Conservation (phyloP, 2,888 invertebrate genomes). For the Drosophila kambysellisi region DNA sequence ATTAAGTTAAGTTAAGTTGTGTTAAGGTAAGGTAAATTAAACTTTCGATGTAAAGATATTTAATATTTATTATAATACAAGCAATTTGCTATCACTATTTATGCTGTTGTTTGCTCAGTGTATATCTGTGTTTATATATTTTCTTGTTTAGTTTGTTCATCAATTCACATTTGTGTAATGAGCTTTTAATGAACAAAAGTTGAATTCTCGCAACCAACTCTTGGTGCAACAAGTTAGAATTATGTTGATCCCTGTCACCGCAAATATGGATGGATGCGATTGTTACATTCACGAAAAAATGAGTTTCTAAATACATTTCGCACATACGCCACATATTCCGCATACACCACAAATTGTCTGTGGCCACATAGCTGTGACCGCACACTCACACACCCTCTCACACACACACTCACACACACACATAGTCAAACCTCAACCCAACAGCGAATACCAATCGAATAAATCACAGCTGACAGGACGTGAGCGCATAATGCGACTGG, state of each 20-base stretch:
- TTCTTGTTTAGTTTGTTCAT: not conserved
- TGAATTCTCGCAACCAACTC: constrained; percentile 25
- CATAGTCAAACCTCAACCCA: constrained; percentile 10
- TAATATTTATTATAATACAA: not conserved
- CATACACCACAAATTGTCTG: constrained; percentile 41
- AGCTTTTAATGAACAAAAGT: constrained; percentile 39
- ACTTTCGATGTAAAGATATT: not conserved
- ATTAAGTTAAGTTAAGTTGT: not conserved
- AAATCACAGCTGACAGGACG: constrained; percentile 38
- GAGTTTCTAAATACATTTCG: constrained; percentile 29
- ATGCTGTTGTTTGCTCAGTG: not conserved
- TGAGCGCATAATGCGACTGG: constrained; percentile 31
- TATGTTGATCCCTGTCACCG: constrained; percentile 35
- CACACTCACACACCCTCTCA: not conserved
- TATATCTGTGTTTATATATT: not conserved
- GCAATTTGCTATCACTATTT: not conserved
- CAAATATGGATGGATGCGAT: constrained; percentile 15
- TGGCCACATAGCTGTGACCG: constrained; percentile 27
- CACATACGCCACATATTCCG: constrained; percentile 36
- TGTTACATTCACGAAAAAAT: constrained; percentile 13
- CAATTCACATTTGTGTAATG: constrained; percentile 24
- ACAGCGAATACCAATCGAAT: constrained; percentile 33
- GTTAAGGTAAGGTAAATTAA: not conserved
- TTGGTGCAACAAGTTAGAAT: constrained; percentile 52
- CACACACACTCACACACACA: constrained; percentile 6